Evolutionary conservation across 1,140 invertebrate genomes (phyloP).

Genomic region (Paracyclopina nana): DNA sequence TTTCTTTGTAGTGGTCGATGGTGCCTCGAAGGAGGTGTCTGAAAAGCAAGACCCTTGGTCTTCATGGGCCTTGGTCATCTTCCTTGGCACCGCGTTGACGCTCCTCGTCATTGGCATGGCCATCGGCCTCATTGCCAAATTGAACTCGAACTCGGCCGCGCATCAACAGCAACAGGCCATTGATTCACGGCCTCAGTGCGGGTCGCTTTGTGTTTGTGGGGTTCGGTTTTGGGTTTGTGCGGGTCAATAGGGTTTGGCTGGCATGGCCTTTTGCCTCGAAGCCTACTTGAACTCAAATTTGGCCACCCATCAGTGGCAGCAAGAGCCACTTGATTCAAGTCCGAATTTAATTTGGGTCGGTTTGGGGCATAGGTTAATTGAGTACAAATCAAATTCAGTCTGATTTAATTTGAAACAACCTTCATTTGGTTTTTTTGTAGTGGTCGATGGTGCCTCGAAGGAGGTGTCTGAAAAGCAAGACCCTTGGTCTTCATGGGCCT

Average conservation of each 20-base stretch:
- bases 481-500: neutral
- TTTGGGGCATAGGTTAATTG: neutral
- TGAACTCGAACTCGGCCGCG: too few relatives aligned
- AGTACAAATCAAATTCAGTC: neutral
- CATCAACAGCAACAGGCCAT: too few relatives aligned
- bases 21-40: neutral
- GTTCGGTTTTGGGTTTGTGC: too few relatives aligned
- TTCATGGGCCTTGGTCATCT: neutral
- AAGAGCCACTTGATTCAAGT: neutral
- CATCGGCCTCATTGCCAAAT: conserved; percentile 7
- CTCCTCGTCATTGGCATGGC: conserved; percentile 7
- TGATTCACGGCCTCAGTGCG: too few relatives aligned
- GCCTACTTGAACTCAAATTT: neutral
- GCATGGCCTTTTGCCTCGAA: neutral
- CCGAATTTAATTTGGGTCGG: too few relatives aligned
- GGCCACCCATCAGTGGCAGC: neutral
- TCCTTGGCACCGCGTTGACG: conserved; percentile 1
- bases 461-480: conserved; percentile 4
- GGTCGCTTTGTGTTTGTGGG: too few relatives aligned
- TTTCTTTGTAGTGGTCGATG: conserved; percentile 6
- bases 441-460: neutral
- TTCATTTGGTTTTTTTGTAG: neutral
- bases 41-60: conserved; percentile 9
- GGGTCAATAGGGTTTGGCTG: too few relatives aligned
- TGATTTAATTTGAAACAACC: neutral